Base-by-base conservation (phyloP, 1,140 invertebrate species). In the Hylaeus anthracinus region DNA sequence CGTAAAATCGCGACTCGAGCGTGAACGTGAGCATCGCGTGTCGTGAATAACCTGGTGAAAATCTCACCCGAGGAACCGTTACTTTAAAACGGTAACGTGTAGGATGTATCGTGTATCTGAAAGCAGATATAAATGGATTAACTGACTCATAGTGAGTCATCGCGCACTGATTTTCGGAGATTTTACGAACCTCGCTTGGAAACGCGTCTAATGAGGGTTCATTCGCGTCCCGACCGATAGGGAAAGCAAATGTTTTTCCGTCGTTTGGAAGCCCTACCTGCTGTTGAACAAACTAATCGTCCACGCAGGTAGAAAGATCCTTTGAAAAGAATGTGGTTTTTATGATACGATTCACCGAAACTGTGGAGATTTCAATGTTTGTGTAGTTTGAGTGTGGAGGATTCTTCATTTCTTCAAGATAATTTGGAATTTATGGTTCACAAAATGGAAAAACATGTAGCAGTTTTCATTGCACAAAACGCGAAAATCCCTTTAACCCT, bases 91-190 rank as follows among this genome's bases (percentile, higher is more conserved):
- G 79, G 79, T 80, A 80, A 80, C 79, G 64, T 48, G 45, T 74
- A 53, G 79, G 72, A 69, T 74, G 72, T 80, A 80, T 80, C 78
- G 78, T 67, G 72, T 80, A 74, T 80, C 72, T 39, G 63, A 80
- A 80, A 69, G 79, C 64, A 67, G 79, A 74, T 80, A 80, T 74
- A 80, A 80, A 80, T 80, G 79, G 72, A 80, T 80, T 75, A 75
- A 80, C 72, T 74, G 79, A 75, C 63, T 80, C 72, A 80, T 12
- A 37, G 26, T 74, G 79, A 80, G 56, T 74, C 79, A 74, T 75
- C 70, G 60, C 45, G 61, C 61, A 51, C 70, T 65, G 77, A 73
- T 80, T 80, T 80, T 75, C 72, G 63, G 78, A 51, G 64, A 51
- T 69, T 69, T 80, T 69, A 69, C 64, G 43, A 61, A 53, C 53